A percentile compares a stretch with the other conserved stretches of the same genome.
phyloP scores from a whole-genome alignment of 2,888 invertebrate genomes.

The Coecobrya sp. region DNA sequence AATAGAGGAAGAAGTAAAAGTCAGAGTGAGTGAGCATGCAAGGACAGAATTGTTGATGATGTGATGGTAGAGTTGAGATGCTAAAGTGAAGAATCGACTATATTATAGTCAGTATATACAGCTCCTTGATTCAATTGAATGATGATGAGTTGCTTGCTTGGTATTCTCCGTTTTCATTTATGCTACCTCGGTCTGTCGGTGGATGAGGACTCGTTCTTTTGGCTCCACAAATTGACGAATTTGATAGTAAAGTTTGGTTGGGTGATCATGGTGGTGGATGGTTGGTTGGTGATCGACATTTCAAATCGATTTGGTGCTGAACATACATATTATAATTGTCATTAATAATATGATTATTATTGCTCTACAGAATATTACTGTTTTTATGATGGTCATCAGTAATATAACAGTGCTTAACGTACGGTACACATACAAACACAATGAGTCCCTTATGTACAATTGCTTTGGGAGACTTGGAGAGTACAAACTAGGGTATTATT shows the following conservation, averaged over 20 bases:
- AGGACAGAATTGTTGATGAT: not conserved
- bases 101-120: not conserved
- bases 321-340: conserved; percentile 9
- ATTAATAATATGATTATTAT: conserved; percentile 36
- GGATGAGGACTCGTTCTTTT: conserved; percentile 17
- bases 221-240: conserved; percentile 22
- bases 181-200: not conserved
- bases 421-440: not conserved
- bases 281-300: not conserved
- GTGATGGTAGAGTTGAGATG: not conserved
- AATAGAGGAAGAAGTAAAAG: conserved; percentile 20
- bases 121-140: conserved; percentile 39
- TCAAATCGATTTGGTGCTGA: conserved; percentile 25
- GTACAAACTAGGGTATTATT: not conserved
- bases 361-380: not conserved
- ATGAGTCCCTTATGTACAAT: not conserved
- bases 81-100: conserved; percentile 24
- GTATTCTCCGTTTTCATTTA: conserved; percentile 58
- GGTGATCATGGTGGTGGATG: not conserved
- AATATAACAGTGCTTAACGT: not conserved
- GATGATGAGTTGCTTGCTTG: conserved; percentile 53
- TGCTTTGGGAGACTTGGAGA: not conserved
- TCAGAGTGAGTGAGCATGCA: conserved; percentile 21
- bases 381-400: conserved; percentile 14
- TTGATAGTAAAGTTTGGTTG: conserved; percentile 4